Conservation (phyloP, 2,797 vertebrate species). For the Furcifer pardalis region DNA sequence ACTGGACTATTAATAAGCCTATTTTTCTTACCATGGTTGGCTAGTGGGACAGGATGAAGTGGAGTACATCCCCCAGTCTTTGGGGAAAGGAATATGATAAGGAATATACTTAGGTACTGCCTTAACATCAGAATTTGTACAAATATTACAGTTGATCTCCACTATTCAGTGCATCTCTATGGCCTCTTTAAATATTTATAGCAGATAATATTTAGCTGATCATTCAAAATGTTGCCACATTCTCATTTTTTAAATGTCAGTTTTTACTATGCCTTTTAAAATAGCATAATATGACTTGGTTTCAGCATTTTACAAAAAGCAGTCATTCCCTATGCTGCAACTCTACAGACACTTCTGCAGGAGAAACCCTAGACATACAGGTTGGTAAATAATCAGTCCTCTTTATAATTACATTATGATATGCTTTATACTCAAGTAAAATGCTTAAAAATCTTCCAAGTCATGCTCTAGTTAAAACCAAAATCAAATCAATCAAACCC, state of each 20-base stretch:
- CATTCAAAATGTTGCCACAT: not conserved
- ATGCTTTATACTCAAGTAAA: not conserved
- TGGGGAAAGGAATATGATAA: not conserved
- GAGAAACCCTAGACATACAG: no score
- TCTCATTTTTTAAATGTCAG: no score
- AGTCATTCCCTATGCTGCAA: not conserved
- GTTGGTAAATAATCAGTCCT: no score
- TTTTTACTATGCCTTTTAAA: not conserved
- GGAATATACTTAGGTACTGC: no score
- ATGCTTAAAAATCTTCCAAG: not conserved
- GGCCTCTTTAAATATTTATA: not conserved
- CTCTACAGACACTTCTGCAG: not conserved
- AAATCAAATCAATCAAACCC: not conserved
- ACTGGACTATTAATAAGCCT: no score
- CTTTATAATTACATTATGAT: no score
- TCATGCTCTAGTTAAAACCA: no score
- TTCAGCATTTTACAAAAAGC: not conserved
- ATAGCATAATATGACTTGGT: not conserved
- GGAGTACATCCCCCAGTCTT: no score
- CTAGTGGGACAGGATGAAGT: no score
- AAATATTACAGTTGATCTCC: not conserved
- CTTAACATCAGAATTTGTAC: no score
- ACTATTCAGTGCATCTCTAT: not conserved
- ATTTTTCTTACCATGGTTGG: not conserved
- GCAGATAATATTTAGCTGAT: not conserved